Percentiles rank a stretch among this genome's conserved stretches.
Evolutionary conservation across 2,113 vertebrate genomes (phyloP).

Genomic region (Bubo scandiacus): DNA sequence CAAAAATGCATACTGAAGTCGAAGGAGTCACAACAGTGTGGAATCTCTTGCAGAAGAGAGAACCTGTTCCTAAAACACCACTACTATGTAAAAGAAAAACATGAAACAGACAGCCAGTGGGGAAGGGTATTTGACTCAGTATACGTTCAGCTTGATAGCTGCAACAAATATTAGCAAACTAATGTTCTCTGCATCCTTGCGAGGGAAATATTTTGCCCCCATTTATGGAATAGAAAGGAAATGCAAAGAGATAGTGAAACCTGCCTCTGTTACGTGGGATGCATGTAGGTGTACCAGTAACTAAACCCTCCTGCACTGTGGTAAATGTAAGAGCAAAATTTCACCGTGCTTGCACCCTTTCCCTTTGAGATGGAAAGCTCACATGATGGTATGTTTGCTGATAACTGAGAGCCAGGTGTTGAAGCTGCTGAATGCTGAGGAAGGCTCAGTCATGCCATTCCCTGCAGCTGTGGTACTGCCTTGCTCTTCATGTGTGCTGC

Average conservation of each 20-base stretch:
- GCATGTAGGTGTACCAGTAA: no score
- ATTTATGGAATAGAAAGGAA: background rate
- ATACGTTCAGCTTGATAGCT: background rate
- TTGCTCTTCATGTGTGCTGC: accelerated
- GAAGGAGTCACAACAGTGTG: background rate
- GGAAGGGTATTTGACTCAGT: background rate
- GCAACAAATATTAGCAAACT: background rate
- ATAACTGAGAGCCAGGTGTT: background rate
- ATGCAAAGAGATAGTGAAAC: background rate
- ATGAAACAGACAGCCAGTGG: background rate
- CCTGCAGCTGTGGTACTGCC: background rate
- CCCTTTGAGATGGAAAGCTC: background rate
- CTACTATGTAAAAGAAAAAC: background rate
- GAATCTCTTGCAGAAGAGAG: background rate
- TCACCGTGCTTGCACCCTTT: background rate
- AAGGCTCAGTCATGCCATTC: accelerated
- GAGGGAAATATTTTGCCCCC: background rate
- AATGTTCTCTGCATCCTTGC: accelerated
- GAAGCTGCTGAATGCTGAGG: background rate
- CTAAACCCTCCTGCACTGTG: background rate
- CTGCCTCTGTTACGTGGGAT: background rate
- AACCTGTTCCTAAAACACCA: background rate
- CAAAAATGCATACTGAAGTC: background rate
- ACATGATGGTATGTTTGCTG: accelerated
- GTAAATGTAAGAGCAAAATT: background rate